Evolutionary conservation across 2,888 invertebrate genomes (phyloP).

Genomic region (Metacarcinus magister): DNA sequence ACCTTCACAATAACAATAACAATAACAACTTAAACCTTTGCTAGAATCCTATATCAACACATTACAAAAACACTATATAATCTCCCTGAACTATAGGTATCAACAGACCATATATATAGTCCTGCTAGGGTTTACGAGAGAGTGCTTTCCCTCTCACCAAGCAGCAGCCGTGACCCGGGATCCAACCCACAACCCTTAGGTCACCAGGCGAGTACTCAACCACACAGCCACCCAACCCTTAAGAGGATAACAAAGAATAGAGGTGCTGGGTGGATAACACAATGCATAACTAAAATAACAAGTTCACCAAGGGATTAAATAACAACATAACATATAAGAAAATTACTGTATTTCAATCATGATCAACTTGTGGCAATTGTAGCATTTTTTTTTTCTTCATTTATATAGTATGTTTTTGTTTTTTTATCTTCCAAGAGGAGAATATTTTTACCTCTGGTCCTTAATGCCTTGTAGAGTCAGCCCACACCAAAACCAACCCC

Average conservation of each 20-base stretch:
- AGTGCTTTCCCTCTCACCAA: no score
- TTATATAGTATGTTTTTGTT: not conserved
- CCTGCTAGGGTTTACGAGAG: no score
- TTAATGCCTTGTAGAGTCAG: not conserved
- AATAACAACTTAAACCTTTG: not conserved
- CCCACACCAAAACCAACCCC: not conserved
- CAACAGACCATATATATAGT: no score
- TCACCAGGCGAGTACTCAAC: no score
- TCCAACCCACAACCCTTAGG: not conserved
- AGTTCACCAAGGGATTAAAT: not conserved
- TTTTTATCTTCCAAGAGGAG: not conserved
- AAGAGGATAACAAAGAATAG: not conserved
- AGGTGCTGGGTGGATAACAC: not conserved
- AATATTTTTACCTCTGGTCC: not conserved
- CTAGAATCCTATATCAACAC: not conserved
- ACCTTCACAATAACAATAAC: no score
- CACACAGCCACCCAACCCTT: no score
- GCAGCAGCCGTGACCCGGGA: no score
- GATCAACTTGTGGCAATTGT: constrained; percentile 4
- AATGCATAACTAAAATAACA: not conserved
- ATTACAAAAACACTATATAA: not conserved
- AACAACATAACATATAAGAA: not conserved
- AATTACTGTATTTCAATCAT: constrained; percentile 37
- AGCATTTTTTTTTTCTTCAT: not conserved
- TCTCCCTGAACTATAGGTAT: not conserved